phyloP scores from a whole-genome alignment of 2,113 vertebrate genomes.

The Syngnathus scovelli region DNA sequence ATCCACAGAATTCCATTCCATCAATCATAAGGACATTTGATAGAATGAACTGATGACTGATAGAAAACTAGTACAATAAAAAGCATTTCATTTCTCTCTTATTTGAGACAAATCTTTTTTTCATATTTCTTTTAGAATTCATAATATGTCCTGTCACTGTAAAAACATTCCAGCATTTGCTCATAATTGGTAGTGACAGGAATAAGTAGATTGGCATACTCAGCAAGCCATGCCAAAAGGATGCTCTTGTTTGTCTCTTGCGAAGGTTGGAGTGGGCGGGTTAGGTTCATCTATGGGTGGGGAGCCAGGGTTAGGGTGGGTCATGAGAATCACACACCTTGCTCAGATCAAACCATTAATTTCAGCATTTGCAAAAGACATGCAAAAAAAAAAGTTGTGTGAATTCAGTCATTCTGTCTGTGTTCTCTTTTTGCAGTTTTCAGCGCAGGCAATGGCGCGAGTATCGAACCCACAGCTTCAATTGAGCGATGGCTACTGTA shows the following conservation, averaged over 20 bases:
- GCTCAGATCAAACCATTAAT: slow-evolving; percentile 59
- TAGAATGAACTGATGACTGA: slow-evolving; percentile 56
- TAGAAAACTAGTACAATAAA: slow-evolving; percentile 74
- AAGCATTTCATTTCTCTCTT: slow-evolving; percentile 64
- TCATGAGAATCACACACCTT: slow-evolving; percentile 53
- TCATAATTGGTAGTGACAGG: slow-evolving; percentile 68
- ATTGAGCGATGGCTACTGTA: slow-evolving; percentile 9
- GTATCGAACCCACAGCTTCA: slow-evolving; percentile 33
- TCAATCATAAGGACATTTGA: slow-evolving; percentile 39
- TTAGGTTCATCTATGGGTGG: background rate
- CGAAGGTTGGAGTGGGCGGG: slow-evolving; percentile 19
- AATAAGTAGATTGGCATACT: slow-evolving; percentile 67
- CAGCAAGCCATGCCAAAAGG: slow-evolving; percentile 73
- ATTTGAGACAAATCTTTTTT: slow-evolving; percentile 47
- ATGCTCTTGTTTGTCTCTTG: slow-evolving; percentile 64
- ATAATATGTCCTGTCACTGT: slow-evolving; percentile 65
- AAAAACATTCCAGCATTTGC: slow-evolving; percentile 73
- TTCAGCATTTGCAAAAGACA: slow-evolving; percentile 69
- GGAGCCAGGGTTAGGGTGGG: slow-evolving; percentile 6
- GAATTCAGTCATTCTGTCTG: slow-evolving; percentile 38
- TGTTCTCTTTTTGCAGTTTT: slow-evolving; percentile 4
- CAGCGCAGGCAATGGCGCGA: slow-evolving; percentile 11
- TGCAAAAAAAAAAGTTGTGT: slow-evolving; percentile 62
- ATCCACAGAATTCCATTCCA: slow-evolving; percentile 37
- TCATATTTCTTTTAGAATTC: slow-evolving; percentile 64